Conservation (phyloP, 2,888 invertebrate genomes). For the Drosophila kokeensis region DNA sequence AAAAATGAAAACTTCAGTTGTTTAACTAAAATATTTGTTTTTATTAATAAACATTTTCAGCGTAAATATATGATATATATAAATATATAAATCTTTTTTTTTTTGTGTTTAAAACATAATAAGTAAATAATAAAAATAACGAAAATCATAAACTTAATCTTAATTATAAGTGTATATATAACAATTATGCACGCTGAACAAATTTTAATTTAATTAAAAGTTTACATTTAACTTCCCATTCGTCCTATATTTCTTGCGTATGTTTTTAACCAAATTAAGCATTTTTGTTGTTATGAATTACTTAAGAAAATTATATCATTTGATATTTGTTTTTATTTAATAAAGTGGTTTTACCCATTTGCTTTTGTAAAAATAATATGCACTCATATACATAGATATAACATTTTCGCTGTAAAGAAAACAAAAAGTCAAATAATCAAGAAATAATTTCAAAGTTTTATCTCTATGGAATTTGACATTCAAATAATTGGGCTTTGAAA, state of each 20-base stretch:
- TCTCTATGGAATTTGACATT: constrained; percentile 53
- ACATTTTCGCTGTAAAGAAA: constrained; percentile 57
- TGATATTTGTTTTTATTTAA: constrained; percentile 10
- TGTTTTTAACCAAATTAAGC: constrained; percentile 46
- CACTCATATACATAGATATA: constrained; percentile 43
- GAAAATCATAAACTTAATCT: constrained; percentile 77
- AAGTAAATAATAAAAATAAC: constrained; percentile 80
- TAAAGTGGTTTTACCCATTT: constrained; percentile 23
- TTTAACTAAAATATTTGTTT: constrained; percentile 83
- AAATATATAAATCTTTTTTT: constrained; percentile 55
- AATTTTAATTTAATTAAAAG: constrained; percentile 61
- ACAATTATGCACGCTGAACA: constrained; percentile 80
- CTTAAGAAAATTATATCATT: constrained; percentile 40
- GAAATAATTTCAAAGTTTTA: constrained; percentile 29
- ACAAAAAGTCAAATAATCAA: constrained; percentile 38
- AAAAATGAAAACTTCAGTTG: constrained; percentile 51
- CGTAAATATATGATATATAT: constrained; percentile 76
- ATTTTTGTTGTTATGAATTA: constrained; percentile 37
- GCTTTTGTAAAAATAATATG: constrained; percentile 46
- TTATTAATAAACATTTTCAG: constrained; percentile 82
- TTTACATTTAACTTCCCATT: constrained; percentile 52
- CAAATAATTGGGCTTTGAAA: constrained; percentile 31
- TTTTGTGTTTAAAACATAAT: constrained; percentile 78
- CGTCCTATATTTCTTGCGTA: constrained; percentile 19
- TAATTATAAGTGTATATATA: constrained; percentile 68